Base-by-base conservation (phyloP, 2,797 vertebrate genomes). In the Gallinago stenura region DNA sequence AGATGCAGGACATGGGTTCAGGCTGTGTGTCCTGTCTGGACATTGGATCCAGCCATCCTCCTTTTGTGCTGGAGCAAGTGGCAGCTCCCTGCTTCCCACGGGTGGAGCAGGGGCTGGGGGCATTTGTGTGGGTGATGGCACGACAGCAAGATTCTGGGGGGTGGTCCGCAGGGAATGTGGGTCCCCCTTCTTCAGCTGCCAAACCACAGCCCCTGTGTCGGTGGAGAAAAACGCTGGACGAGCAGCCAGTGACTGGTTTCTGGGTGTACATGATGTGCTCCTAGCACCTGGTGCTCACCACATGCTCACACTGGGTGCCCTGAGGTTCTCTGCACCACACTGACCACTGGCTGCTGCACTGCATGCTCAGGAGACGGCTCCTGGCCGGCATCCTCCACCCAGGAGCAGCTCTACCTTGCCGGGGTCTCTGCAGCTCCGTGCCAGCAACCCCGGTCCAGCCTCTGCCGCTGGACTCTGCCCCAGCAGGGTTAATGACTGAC, bases 201-300 rank as follows among this genome's bases (percentile, higher is more conserved):
- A 26, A 18, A 9, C 10, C 26, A 6, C 71, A 25, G 48, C 4
- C 43, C 25, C 12, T 0, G 33, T 13, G 43, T 19, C 2, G 12
- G 50, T 5, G 18, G 22, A 4, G 10, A 54, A 15, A 12, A 15
- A 0, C 8, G 43, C 57, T 9, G 33, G 24, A 15, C 53, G 15
- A 61, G 22, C 0, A 39, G 66, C 3, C 0, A 7, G 35, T 4
- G 30, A 35, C 37, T 0, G 2, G 25, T 9, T 24, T 53, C 21
- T 10, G 54, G 39, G 20, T 3, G 6, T 0, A 8, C 37, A 7
- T 1, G 2, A 3, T 0, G n/a, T 0, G 10, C 14, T 70, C 6
- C 45, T 3, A 4, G 43, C 3, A 11, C 26, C 22, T n/a, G 2
- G 1, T 12, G 35, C 45, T 37, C 53, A 6, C 1, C 14, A 45